Evolutionary conservation across 2,113 vertebrate genomes (phyloP).

Genomic region (Pantherophis guttatus): DNA sequence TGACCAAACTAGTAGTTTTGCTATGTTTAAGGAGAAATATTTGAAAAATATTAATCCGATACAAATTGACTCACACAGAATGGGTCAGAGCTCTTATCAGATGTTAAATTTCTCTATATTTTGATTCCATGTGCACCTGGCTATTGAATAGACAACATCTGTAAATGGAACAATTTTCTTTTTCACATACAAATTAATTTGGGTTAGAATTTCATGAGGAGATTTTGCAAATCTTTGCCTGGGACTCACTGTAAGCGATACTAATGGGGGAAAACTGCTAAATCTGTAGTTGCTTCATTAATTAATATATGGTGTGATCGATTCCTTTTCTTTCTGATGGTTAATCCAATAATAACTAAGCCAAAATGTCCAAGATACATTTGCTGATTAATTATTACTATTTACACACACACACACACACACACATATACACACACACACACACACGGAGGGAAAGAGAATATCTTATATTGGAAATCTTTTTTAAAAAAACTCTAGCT

Average conservation of each 20-base stretch:
- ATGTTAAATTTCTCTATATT: background rate
- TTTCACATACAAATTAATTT: background rate
- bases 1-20: background rate
- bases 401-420: background rate
- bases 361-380: background rate
- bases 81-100: background rate
- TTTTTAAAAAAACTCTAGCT: background rate
- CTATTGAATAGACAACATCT: background rate
- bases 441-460: too few species aligned
- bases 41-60: background rate
- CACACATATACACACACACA: too few species aligned
- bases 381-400: background rate
- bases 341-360: background rate
- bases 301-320: background rate
- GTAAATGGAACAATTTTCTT: background rate
- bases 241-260: background rate
- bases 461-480: background rate
- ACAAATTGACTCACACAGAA: background rate
- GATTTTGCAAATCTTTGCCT: background rate
- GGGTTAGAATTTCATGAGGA: background rate
- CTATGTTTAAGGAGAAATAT: background rate
- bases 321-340: background rate
- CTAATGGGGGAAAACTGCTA: background rate
- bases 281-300: background rate
- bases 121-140: background rate